Evolutionary conservation across 2,888 invertebrate species (phyloP), one percentile per base, ranked within the genome.

Genomic region (Diaprepes abbreviatus): DNA sequence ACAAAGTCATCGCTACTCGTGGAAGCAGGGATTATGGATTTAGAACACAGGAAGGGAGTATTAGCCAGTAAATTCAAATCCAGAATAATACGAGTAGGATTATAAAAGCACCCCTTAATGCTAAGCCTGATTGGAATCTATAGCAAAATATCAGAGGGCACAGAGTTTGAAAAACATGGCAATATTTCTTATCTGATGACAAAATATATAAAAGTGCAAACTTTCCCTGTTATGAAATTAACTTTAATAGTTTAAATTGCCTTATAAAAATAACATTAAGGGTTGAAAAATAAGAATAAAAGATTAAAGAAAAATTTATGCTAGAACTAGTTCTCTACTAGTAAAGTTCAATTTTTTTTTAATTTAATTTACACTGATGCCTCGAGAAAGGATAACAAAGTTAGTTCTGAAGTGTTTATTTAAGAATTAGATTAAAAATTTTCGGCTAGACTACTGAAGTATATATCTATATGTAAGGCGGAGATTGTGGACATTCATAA

Each of bases 401-500:
- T 28, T n/a, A 28, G 50, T 3, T 50, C n/a, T 50, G 50, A 28
- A 9, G 24, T 50, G 2, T 6, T 12, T 4, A 33, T 31, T 9
- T 16, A 10, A 3, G 4, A 54, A 54, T 12, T 33, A 33, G 14
- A 54, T 35, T 5, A 19, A 16, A 35, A 54, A 31, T 68, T 50
- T 21, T 40, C 50, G 3, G 24, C 48, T n/a, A 58, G 57, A 24
- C 36, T 65, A 19, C 17, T 17, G 1, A 52, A 70, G 35, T 2
- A 36, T 7, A 24, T 24, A 21, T 14, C 12, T 24, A 64, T 63
- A 1, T 69, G 69, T 24, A 50, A 54, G 3, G 69, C 69, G 14
- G 64, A 69, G 58, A 36, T 58, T 14, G 58, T 64, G 9, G 69
- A 63, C 2, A 50, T 64, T 17, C 14, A 69, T 17, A 21, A 69